Evolutionary conservation across 23 tunicate genomes (phyloP).

Genomic region (Halocynthia roretzi): DNA sequence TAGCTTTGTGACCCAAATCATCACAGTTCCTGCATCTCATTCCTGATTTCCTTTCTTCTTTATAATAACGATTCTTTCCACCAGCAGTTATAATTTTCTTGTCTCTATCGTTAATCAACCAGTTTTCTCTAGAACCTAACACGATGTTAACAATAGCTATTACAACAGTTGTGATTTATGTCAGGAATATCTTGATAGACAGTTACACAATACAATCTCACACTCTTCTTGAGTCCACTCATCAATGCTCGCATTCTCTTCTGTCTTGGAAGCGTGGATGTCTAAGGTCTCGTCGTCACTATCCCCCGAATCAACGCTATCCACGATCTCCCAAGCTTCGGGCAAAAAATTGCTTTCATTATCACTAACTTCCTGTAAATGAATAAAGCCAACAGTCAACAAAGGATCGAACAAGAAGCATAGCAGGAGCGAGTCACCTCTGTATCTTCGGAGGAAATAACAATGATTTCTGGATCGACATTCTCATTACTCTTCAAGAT

Average conservation of each 20-base stretch:
- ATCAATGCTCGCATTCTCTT: background rate
- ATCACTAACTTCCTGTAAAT: background rate
- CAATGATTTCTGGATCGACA: background rate
- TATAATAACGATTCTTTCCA: slow-evolving; percentile 2
- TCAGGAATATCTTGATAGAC: too few species aligned
- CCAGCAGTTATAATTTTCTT: background rate
- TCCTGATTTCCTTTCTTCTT: background rate
- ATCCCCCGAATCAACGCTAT: slow-evolving; percentile 7
- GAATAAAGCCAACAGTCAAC: background rate
- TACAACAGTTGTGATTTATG: too few species aligned
- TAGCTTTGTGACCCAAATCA: slow-evolving; percentile 21
- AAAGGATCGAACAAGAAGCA: background rate
- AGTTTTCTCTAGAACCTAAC: background rate
- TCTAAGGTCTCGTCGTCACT: slow-evolving; percentile 4
- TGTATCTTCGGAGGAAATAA: background rate
- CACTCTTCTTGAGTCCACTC: background rate
- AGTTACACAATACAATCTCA: background rate
- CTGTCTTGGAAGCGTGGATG: slow-evolving; percentile 3
- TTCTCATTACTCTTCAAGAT: background rate
- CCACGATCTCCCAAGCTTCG: slow-evolving; percentile 24
- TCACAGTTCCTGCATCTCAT: slow-evolving; percentile 22
- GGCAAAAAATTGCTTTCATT: slow-evolving; percentile 6
- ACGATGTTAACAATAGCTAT: too few species aligned
- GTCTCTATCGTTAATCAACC: slow-evolving; percentile 1
- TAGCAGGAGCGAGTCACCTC: background rate